Conservation (phyloP, 2,888 invertebrate genomes). For the Ormyrus thymus region DNA sequence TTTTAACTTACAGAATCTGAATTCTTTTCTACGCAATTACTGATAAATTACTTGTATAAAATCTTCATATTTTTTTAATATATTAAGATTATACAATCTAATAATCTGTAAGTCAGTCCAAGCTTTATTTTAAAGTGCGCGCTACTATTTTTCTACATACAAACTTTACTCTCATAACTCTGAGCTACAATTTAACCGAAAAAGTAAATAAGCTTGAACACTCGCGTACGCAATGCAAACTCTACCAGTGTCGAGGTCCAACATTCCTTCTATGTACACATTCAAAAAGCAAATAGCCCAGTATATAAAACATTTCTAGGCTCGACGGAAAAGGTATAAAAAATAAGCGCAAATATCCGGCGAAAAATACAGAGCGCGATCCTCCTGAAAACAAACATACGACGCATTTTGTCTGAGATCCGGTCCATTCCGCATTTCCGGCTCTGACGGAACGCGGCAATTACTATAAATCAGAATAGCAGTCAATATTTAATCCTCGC, state of each 20-base stretch:
- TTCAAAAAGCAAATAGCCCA: not conserved
- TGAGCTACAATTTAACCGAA: too few species aligned
- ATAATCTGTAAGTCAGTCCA: too few species aligned
- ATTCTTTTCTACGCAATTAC: too few species aligned
- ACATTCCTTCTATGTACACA: not conserved
- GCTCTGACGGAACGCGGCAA: slow-evolving; percentile 61
- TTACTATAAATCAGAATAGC: slow-evolving; percentile 74
- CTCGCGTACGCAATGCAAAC: not conserved
- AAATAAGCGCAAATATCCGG: not conserved
- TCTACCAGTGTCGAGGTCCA: not conserved
- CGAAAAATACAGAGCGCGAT: not conserved
- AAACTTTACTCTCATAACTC: too few species aligned
- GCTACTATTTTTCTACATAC: too few species aligned
- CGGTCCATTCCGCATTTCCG: too few species aligned
- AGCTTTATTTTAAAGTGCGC: too few species aligned
- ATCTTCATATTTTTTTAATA: too few species aligned
- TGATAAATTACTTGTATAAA: too few species aligned
- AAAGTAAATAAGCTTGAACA: not conserved
- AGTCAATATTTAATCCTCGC: slow-evolving; percentile 74
- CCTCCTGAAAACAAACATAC: not conserved
- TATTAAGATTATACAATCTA: too few species aligned
- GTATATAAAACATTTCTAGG: not conserved
- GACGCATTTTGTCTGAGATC: too few species aligned
- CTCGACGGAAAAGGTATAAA: not conserved
- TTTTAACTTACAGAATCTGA: too few species aligned